phyloP scores from a whole-genome alignment of 2,797 vertebrate species.

The Tiaroga cobitis region DNA sequence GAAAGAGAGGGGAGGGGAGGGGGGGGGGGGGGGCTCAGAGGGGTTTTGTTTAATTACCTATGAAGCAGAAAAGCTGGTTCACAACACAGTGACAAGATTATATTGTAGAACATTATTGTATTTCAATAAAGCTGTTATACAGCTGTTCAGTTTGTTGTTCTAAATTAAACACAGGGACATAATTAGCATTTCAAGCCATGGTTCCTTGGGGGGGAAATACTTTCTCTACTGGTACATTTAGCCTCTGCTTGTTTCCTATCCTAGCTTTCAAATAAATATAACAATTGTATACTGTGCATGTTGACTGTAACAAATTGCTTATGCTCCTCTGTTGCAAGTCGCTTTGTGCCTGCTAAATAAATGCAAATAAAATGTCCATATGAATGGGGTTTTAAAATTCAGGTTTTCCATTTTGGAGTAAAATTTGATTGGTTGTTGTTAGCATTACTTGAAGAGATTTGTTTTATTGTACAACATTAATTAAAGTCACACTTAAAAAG shows the following conservation, averaged over 20 bases:
- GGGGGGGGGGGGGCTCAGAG: neutral
- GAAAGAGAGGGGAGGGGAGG: neutral
- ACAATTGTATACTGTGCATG: neutral
- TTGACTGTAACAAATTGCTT: neutral
- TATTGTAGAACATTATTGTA: neutral
- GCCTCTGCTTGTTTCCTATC: neutral
- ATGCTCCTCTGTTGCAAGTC: neutral
- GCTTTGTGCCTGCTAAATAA: neutral
- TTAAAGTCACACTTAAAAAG: neutral
- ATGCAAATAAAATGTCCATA: neutral
- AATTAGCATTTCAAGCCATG: neutral
- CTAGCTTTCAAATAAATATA: neutral
- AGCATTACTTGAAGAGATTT: neutral
- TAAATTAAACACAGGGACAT: neutral
- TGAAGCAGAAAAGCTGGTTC: slow-evolving; percentile 19
- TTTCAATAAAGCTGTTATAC: slow-evolving; percentile 8
- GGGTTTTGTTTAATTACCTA: slow-evolving; percentile 18
- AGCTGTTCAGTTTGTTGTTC: neutral
- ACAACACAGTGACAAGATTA: slow-evolving; percentile 12
- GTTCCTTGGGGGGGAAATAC: too few relatives aligned
- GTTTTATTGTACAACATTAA: neutral
- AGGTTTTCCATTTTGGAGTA: neutral
- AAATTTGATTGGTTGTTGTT: neutral
- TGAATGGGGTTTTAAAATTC: neutral
- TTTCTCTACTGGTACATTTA: neutral